Evolutionary conservation across 1,140 invertebrate species (phyloP), one percentile per base, ranked within the genome.

Genomic region (Panulirus ornatus): DNA sequence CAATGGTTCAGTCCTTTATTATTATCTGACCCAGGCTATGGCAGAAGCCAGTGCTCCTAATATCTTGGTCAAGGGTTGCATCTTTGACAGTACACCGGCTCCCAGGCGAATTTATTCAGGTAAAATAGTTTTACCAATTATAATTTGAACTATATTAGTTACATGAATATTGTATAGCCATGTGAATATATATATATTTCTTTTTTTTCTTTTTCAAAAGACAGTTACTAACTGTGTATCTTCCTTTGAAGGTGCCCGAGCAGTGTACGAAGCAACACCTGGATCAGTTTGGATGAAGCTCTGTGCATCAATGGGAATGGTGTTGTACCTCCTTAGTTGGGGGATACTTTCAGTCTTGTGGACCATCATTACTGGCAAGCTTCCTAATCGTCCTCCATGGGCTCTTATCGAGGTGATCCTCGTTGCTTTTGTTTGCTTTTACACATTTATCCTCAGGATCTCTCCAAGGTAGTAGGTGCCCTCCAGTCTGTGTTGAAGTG

Each of bases 81-180:
- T 97, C 81, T 96, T 97, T 93, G 97, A 97, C 93, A 97, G 96
- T 82, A 95, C 95, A 14, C 96, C 96, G 0, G 96, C 96, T 0
- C 95, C 96, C 92, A 93, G 96, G 63, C 94, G 95, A 75, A 92
- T 96, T 30, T 91, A 94, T 6, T 94, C 94, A 19, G 87, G 87
- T 88, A 47, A n/a, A 11, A 73, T n/a, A 38, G 40, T 70, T 30
- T 73, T 27, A 22, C 27, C 38, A 36, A 8, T 66, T n/a, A 63
- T 51, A 51, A 34, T 44, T 1, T 51, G 42, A 81, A 54, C 14
- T n/a, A 47, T 78, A 42, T 44, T 44, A 36, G 19, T 58, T 30
- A 47, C 22, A 54, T 30, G 30, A 79, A 9, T 30, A 36, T 0
- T 47, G 47, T 54, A n/a, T n/a, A 14, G 47, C 40, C 38, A 79